phyloP scores from a whole-genome alignment of 1,140 invertebrate genomes.

The Sarcophaga bullata region DNA sequence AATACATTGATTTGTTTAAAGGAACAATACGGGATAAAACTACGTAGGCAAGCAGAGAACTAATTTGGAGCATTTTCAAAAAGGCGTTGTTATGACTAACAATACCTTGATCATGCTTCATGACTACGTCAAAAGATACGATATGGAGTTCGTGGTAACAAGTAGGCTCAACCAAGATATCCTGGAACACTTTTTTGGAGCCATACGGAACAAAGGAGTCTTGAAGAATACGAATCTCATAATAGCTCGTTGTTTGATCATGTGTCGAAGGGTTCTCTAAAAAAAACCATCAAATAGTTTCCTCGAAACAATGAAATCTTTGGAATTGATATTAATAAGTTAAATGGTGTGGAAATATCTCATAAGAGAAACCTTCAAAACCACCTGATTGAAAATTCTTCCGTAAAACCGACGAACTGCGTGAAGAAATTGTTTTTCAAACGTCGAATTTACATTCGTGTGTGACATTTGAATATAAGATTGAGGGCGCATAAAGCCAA shows the following conservation, averaged over 20 bases:
- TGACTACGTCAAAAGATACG: too few species aligned
- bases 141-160: too few species aligned
- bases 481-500: conserved; percentile 12
- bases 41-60: too few species aligned
- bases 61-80: conserved; percentile 18
- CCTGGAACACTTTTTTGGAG: too few species aligned
- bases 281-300: conserved; percentile 25
- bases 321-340: conserved; percentile 7
- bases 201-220: conserved; percentile 51
- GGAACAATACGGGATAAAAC: neutral
- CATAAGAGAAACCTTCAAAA: neutral
- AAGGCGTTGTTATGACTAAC: conserved; percentile 34
- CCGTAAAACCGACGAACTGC: neutral
- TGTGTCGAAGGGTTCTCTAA: conserved; percentile 27
- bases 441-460: conserved; percentile 20
- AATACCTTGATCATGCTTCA: too few species aligned
- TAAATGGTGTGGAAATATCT: conserved; percentile 21
- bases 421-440: conserved; percentile 27
- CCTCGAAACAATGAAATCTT: neutral
- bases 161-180: too few species aligned
- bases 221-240: conserved; percentile 21
- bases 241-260: neutral
- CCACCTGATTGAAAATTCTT: neutral
- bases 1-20: neutral
- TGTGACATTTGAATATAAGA: conserved; percentile 11